Conservation (phyloP, 2,888 invertebrate genomes). For the Spodoptera exigua region DNA sequence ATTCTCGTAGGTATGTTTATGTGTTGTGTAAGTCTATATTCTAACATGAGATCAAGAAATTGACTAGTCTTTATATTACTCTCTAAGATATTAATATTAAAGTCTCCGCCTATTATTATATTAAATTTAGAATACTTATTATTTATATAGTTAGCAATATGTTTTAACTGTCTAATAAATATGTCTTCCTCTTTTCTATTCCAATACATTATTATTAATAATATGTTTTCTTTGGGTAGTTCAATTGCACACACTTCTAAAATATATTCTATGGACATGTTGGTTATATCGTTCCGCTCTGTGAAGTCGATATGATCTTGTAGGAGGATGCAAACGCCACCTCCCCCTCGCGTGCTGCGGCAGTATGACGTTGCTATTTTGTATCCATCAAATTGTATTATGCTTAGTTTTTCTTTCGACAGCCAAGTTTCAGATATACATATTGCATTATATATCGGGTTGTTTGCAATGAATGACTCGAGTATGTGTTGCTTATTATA, state of each 20-base stretch:
- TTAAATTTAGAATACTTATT: no score
- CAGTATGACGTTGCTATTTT: slow-evolving; percentile 2
- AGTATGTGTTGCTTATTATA: background rate
- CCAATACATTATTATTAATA: slow-evolving; percentile 2
- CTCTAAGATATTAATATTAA: no score
- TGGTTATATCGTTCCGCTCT: no score
- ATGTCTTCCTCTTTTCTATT: slow-evolving; percentile 4
- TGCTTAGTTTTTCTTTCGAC: background rate
- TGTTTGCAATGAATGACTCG: background rate
- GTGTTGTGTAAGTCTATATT: no score
- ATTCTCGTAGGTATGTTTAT: no score
- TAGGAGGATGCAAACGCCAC: no score
- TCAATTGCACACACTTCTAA: slow-evolving; percentile 2
- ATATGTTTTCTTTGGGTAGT: slow-evolving; percentile 3
- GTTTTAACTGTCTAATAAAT: background rate
- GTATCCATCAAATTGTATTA: background rate
- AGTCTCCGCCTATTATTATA: no score
- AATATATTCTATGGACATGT: no score
- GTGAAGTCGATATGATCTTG: no score
- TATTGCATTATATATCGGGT: background rate
- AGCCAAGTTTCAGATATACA: background rate
- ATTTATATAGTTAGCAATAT: no score
- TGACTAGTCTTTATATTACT: no score
- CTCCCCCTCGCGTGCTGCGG: slow-evolving; percentile 2
- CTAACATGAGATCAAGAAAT: no score